Percentiles rank a stretch among this genome's conserved stretches.
These are phyloP conservation scores for Caprella mutica DNA, from an alignment of 2,888 invertebrate genomes.

Conservation along the genomic window DNA sequence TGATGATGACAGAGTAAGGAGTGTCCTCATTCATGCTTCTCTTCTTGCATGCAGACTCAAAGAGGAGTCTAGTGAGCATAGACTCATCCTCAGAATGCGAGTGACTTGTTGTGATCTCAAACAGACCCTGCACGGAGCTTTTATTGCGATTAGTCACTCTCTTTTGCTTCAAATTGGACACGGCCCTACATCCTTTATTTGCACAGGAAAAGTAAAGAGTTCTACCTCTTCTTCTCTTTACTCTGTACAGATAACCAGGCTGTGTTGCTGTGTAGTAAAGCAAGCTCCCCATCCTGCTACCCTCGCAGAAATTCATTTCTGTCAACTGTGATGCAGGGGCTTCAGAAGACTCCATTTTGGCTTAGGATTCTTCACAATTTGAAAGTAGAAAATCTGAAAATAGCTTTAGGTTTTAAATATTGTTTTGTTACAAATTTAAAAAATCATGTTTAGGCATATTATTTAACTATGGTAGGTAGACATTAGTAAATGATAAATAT, in stretches of 20 bases:
- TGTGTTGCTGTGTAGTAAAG: neutral
- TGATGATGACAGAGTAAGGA: constrained; percentile 6
- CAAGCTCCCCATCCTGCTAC: neutral
- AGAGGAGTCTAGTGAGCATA: neutral
- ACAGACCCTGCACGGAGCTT: constrained; percentile 3
- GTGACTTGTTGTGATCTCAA: constrained; percentile 5
- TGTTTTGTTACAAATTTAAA: no score
- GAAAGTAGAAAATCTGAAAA: no score
- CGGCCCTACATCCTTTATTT: neutral
- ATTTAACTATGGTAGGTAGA: no score
- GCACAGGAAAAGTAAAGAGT: constrained; percentile 9
- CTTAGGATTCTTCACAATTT: no score
- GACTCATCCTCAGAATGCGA: neutral
- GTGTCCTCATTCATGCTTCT: constrained; percentile 10
- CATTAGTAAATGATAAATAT: no score
- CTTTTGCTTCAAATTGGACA: constrained; percentile 1
- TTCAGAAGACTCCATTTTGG: no score
- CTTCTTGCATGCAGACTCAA: constrained; percentile 9
- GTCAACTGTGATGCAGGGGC: neutral
- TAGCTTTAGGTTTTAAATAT: no score
- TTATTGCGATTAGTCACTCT: neutral
- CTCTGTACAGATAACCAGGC: constrained; percentile 4
- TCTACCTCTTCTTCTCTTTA: constrained; percentile 5
- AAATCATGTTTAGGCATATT: no score
- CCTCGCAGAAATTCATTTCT: constrained; percentile 6